phyloP scores from a whole-genome alignment of 1,140 invertebrate species.

The Centruroides sculpturatus region DNA sequence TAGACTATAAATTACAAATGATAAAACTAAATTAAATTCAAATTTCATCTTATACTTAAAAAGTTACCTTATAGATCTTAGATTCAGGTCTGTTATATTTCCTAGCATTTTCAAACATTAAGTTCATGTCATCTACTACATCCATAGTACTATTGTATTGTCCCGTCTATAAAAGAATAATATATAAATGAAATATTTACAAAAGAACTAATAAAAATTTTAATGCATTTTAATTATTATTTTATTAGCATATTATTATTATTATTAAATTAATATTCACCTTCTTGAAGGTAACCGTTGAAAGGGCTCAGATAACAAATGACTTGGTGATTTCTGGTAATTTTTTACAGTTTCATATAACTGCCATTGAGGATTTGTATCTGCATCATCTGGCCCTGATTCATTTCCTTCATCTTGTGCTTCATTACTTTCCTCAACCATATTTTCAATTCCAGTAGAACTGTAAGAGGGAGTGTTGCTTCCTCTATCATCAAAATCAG shows the following conservation, averaged over 20 bases:
- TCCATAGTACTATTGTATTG: slow-evolving; percentile 74
- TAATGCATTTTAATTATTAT: no score
- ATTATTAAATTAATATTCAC: slow-evolving; percentile 18
- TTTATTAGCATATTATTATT: no score
- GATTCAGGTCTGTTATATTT: slow-evolving; percentile 82
- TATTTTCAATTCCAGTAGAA: slow-evolving; percentile 2
- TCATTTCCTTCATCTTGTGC: slow-evolving; percentile 19
- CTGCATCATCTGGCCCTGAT: slow-evolving; percentile 25
- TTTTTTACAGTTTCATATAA: slow-evolving; percentile 60
- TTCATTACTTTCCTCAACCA: slow-evolving; percentile 23
- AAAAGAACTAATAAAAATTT: no score
- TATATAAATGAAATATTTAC: no score
- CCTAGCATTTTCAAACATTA: slow-evolving; percentile 98
- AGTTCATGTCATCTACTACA: slow-evolving; percentile 84
- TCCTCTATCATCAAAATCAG: slow-evolving; percentile 32
- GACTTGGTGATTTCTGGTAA: slow-evolving; percentile 44
- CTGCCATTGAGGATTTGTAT: slow-evolving; percentile 57
- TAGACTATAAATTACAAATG: no score
- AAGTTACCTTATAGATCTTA: slow-evolving; percentile 58
- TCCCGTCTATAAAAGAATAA: slow-evolving; percentile 46
- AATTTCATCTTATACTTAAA: slow-evolving; percentile 6
- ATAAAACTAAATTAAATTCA: no score
- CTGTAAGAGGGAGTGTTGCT: slow-evolving; percentile 3
- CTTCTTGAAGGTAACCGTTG: slow-evolving; percentile 73
- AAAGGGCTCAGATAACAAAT: slow-evolving; percentile 71